phyloP scores from a whole-genome alignment of 2,113 vertebrate species.

The Balaeniceps rex region DNA sequence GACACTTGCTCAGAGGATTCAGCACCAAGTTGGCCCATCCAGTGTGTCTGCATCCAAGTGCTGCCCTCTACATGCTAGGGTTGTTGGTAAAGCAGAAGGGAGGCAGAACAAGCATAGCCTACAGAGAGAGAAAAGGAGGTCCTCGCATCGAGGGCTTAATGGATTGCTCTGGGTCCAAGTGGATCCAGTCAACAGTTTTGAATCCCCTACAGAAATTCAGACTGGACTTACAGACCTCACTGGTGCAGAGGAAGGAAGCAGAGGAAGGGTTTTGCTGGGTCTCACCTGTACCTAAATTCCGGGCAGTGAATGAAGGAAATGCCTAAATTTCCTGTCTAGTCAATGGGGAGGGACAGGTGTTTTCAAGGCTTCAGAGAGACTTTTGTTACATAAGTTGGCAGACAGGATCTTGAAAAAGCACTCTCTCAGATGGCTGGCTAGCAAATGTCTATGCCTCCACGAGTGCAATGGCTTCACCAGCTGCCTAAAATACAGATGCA shows the following conservation, averaged over 20 bases:
- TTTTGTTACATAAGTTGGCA: neutral
- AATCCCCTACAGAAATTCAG: neutral
- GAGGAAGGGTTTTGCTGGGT: neutral
- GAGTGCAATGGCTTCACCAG: neutral
- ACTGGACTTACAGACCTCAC: neutral
- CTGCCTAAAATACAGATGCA: neutral
- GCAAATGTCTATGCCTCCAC: neutral
- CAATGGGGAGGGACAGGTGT: neutral
- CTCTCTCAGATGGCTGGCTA: neutral
- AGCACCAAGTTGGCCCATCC: neutral
- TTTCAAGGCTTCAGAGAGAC: neutral
- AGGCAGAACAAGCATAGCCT: neutral
- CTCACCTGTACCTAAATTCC: neutral
- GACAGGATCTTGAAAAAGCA: neutral
- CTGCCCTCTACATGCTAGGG: accelerated
- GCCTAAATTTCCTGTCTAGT: neutral
- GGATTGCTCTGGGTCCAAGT: neutral
- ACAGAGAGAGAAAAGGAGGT: neutral
- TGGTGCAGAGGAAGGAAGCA: neutral
- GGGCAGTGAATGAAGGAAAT: neutral
- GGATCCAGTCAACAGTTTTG: neutral
- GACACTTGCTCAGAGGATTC: neutral
- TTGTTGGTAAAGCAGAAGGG: neutral
- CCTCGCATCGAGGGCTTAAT: accelerated
- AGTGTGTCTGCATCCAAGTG: accelerated